phyloP scores from a whole-genome alignment of 2,797 vertebrate genomes.

The Premnoplex brunnescens region DNA sequence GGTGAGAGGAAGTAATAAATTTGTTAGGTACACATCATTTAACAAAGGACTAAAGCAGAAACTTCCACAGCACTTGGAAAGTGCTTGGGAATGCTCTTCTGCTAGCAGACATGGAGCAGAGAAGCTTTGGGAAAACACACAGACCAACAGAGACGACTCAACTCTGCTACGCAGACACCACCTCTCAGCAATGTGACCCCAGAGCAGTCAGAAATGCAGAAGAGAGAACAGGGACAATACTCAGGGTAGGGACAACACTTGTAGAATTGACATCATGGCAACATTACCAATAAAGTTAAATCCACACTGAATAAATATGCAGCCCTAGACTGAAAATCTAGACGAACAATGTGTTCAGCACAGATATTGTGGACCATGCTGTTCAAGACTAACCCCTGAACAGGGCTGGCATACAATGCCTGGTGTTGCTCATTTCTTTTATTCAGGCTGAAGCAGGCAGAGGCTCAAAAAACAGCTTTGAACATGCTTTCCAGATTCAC shows the following conservation, averaged over 20 bases:
- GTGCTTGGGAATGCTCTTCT: background rate
- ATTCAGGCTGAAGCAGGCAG: conserved; percentile 10
- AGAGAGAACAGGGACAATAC: background rate
- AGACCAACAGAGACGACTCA: background rate
- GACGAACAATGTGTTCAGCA: background rate
- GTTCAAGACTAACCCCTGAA: background rate
- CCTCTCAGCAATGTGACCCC: background rate
- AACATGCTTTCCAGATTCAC: conserved; percentile 40
- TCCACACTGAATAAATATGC: background rate
- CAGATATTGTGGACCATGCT: background rate
- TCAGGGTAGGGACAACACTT: background rate
- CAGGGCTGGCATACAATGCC: background rate
- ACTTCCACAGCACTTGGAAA: background rate
- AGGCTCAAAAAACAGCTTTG: background rate
- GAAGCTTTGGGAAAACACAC: background rate
- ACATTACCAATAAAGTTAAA: background rate
- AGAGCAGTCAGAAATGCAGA: background rate
- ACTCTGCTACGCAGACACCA: background rate
- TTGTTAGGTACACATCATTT: background rate
- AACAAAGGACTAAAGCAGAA: background rate
- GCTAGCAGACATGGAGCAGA: background rate
- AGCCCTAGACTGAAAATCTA: background rate
- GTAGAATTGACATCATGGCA: background rate
- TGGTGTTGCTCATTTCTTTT: background rate
- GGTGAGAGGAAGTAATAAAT: conserved; percentile 2